Evolutionary conservation across 2,797 vertebrate species (phyloP).

Genomic region (Streptopelia turtur): DNA sequence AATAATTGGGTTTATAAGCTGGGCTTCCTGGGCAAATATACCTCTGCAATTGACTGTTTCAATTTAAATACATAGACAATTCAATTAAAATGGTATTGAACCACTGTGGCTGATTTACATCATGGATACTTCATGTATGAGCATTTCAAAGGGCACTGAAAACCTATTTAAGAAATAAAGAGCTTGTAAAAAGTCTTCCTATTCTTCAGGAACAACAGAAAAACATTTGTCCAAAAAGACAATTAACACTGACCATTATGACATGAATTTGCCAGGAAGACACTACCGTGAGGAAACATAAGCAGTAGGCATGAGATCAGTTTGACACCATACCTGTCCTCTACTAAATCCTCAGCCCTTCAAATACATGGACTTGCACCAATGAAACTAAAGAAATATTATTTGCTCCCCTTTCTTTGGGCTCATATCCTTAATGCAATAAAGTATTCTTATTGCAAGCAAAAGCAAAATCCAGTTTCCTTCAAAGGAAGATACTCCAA

Average conservation of each 20-base stretch:
- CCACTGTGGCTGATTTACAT: conserved; percentile 43
- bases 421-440: background rate
- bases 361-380: background rate
- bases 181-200: background rate
- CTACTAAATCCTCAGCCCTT: background rate
- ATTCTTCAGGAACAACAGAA: background rate
- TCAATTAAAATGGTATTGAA: conserved; percentile 67
- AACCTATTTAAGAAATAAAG: background rate
- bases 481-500: background rate
- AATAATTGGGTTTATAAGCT: conserved; percentile 38
- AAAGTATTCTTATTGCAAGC: background rate
- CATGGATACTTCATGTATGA: background rate
- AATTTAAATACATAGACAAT: conserved; percentile 61
- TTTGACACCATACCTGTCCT: background rate
- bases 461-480: background rate
- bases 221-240: background rate
- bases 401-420: background rate
- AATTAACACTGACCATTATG: background rate
- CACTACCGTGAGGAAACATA: background rate
- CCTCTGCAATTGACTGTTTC: conserved; percentile 45
- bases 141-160: conserved; percentile 11
- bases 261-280: background rate
- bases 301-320: background rate
- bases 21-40: conserved; percentile 33
- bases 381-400: background rate